These are phyloP conservation scores for Prunella fulvescens DNA, from an alignment of 2,113 vertebrate species.

Conservation along the genomic window DNA sequence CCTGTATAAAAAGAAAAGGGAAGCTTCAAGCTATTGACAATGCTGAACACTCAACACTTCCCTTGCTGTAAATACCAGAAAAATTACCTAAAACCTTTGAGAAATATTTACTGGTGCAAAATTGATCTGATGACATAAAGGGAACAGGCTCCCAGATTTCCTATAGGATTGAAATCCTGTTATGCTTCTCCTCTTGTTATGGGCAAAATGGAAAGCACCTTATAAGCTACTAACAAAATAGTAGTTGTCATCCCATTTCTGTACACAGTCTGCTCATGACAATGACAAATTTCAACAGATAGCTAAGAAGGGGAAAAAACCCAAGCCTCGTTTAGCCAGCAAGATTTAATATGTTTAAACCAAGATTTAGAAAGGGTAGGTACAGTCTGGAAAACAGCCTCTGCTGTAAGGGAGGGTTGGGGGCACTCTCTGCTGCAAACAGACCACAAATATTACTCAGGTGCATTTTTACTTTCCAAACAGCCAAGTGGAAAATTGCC, in stretches of 20 bases:
- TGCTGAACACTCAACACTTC: background rate
- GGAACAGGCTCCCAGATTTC: background rate
- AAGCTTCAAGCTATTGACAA: background rate
- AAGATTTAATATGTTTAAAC: background rate
- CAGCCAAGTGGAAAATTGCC: background rate
- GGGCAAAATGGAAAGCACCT: background rate
- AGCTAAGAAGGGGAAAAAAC: background rate
- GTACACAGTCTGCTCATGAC: background rate
- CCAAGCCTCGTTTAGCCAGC: background rate
- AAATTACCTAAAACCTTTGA: background rate
- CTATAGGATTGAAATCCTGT: background rate
- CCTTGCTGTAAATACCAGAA: background rate
- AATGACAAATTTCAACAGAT: background rate
- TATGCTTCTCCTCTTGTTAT: background rate
- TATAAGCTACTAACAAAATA: background rate
- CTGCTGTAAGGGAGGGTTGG: fast-evolving
- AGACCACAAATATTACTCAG: background rate
- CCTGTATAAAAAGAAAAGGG: background rate
- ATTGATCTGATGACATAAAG: background rate
- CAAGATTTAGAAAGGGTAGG: background rate
- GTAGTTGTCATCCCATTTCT: background rate
- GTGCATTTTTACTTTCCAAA: background rate
- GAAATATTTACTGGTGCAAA: background rate
- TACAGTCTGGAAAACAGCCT: background rate
- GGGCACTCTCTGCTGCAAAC: background rate